Evolutionary conservation across 2,888 invertebrate species (phyloP).

Genomic region (Drosophila tanythrix): DNA sequence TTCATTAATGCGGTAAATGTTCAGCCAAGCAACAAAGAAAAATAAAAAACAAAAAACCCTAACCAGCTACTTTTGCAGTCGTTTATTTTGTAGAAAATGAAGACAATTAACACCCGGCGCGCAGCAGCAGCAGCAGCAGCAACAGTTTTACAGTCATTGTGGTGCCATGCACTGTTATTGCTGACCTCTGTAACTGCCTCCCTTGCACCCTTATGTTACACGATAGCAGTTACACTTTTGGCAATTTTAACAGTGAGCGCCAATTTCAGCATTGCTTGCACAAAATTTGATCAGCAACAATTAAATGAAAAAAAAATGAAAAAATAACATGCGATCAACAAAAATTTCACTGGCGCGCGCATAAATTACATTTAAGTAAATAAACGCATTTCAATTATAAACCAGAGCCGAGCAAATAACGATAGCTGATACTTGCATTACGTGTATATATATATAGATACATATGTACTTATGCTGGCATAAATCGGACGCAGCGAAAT

Average conservation of each 20-base stretch:
- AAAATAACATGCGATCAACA: conserved; percentile 35
- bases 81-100: conserved; percentile 13
- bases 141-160: conserved; percentile 17
- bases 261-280: conserved; percentile 41
- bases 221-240: conserved; percentile 35
- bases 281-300: conserved; percentile 35
- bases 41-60: background rate
- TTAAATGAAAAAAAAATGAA: conserved; percentile 6
- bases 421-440: conserved; percentile 38
- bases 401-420: conserved; percentile 39
- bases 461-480: conserved; percentile 17
- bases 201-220: conserved; percentile 10
- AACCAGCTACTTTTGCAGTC: conserved; percentile 35
- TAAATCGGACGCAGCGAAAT: conserved; percentile 42
- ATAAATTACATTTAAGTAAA: conserved; percentile 60
- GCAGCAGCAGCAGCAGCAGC: conserved; percentile 34
- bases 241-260: conserved; percentile 19
- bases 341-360: conserved; percentile 51
- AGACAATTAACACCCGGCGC: conserved; percentile 46
- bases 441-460: conserved; percentile 1
- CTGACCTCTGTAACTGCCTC: background rate
- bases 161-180: conserved; percentile 27
- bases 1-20: conserved; percentile 13
- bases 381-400: conserved; percentile 61
- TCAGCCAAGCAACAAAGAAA: conserved; percentile 27